A percentile compares a stretch with the other conserved stretches of the same genome.
phyloP scores from a whole-genome alignment of 2,113 vertebrate species.

The Lophochroa leadbeateri region DNA sequence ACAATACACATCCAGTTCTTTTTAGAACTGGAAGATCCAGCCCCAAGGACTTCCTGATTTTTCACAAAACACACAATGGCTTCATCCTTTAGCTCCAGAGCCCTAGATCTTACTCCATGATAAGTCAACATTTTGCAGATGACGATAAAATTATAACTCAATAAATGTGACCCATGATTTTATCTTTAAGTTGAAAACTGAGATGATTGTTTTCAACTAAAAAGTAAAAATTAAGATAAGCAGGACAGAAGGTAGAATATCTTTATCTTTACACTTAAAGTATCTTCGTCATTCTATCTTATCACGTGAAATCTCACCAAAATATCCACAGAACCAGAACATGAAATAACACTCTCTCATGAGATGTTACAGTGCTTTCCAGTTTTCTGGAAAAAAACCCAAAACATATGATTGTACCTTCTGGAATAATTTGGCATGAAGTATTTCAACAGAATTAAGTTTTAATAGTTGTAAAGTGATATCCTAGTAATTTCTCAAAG shows the following conservation, averaged over 20 bases:
- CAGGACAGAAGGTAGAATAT: neutral
- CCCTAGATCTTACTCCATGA: neutral
- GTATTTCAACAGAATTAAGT: neutral
- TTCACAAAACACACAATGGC: neutral
- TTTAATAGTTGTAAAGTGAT: neutral
- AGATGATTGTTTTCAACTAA: neutral
- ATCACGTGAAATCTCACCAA: neutral
- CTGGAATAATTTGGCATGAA: neutral
- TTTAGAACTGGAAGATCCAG: neutral
- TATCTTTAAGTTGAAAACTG: neutral
- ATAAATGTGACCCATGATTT: neutral
- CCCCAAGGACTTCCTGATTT: neutral
- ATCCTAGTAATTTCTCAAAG: neutral
- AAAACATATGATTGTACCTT: neutral
- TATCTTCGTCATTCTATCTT: neutral
- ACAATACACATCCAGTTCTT: neutral
- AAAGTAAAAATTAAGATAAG: neutral
- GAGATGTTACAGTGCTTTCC: neutral
- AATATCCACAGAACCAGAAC: neutral
- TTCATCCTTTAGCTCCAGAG: neutral
- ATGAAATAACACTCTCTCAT: neutral
- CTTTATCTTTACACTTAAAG: neutral
- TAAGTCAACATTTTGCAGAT: neutral
- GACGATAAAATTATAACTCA: neutral
- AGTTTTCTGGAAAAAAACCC: neutral